phyloP scores from a whole-genome alignment of 1,140 invertebrate species.

The Helicoverpa armigera region DNA sequence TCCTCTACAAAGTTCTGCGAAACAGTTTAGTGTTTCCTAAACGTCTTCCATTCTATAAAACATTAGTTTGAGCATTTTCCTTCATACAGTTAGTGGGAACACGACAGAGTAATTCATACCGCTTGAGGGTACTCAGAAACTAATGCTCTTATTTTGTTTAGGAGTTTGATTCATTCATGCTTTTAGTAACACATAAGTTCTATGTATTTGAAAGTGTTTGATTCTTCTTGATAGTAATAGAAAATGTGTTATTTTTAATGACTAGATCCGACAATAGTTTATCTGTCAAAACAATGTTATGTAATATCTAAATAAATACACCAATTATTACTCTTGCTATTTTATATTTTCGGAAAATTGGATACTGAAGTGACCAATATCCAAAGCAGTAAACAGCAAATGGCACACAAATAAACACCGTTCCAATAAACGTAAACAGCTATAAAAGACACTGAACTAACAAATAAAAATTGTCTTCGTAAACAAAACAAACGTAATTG shows the following conservation, averaged over 20 bases:
- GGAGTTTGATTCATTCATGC: background rate
- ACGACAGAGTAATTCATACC: conserved; percentile 2
- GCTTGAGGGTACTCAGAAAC: conserved; percentile 4
- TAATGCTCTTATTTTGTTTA: background rate
- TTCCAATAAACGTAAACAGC: background rate
- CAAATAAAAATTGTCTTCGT: background rate
- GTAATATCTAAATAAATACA: too few relatives aligned
- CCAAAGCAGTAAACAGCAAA: background rate
- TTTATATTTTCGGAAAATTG: too few relatives aligned
- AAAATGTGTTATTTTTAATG: too few relatives aligned
- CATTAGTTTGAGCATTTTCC: background rate
- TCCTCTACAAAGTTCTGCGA: background rate
- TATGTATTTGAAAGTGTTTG: too few relatives aligned
- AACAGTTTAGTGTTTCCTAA: background rate
- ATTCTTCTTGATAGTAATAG: too few relatives aligned
- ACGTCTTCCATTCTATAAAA: background rate
- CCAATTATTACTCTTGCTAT: too few relatives aligned
- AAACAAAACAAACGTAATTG: conserved; percentile 16
- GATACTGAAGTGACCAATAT: too few relatives aligned
- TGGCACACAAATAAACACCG: background rate
- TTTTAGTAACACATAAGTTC: background rate
- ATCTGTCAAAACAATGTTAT: too few relatives aligned
- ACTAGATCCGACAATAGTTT: too few relatives aligned
- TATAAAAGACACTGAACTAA: background rate
- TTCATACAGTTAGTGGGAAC: background rate